Percentiles rank a stretch among this genome's conserved stretches.
Conservation (phyloP, 2,113 vertebrate genomes). For the Tursiops truncatus region DNA sequence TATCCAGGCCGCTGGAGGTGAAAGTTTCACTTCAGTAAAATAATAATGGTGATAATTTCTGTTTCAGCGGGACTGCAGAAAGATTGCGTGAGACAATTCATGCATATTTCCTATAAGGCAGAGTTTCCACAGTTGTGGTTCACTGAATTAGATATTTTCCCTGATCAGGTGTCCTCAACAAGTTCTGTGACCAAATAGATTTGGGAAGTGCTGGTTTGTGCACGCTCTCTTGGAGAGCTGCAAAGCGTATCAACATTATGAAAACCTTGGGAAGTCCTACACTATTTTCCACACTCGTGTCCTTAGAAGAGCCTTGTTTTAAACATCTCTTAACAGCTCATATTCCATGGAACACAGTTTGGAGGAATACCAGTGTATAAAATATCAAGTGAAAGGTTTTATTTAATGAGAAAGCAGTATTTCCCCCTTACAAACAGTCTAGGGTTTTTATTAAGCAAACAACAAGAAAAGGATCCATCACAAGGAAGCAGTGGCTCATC, state of each 20-base stretch:
- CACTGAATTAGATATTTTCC: background rate
- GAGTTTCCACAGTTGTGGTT: background rate
- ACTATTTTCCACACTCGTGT: background rate
- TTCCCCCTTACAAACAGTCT: background rate
- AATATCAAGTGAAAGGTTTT: background rate
- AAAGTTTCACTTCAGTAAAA: slow-evolving; percentile 22
- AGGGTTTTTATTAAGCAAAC: background rate
- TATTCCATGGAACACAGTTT: background rate
- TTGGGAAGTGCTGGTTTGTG: background rate
- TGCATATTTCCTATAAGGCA: background rate
- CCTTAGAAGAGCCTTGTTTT: background rate
- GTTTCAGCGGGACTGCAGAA: background rate
- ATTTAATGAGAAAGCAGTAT: background rate
- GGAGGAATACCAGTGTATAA: background rate
- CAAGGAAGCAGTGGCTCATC: background rate
- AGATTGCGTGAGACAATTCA: background rate
- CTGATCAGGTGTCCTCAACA: background rate
- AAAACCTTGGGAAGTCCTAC: background rate
- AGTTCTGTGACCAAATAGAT: background rate
- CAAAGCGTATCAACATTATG: background rate
- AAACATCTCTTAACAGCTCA: background rate
- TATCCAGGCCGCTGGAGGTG: background rate
- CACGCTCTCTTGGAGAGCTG: background rate
- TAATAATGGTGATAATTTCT: background rate
- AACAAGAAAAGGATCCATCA: background rate